Conservation (phyloP, 2,797 vertebrate species). For the Acestrorhynchus altus region DNA sequence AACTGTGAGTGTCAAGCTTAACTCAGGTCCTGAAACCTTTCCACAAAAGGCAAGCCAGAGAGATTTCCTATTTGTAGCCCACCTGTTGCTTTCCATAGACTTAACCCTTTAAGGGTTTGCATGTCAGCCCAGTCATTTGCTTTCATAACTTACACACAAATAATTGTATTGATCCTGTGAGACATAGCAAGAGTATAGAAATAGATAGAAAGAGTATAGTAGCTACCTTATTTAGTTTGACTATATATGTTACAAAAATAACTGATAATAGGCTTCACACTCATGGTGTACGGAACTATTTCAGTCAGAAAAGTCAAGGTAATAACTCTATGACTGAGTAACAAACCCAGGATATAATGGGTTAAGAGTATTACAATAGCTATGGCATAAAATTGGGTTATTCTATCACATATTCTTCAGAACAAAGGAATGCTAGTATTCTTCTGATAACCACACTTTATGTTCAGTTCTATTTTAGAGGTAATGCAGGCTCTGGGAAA, state of each 20-base stretch:
- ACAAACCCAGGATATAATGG: neutral
- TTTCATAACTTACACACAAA: neutral
- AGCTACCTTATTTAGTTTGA: too few species aligned
- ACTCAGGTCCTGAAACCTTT: neutral
- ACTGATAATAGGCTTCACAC: too few species aligned
- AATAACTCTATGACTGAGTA: neutral
- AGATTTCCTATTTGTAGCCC: neutral
- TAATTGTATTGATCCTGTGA: too few species aligned
- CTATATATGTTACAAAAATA: too few species aligned
- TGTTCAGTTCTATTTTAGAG: neutral
- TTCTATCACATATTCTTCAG: neutral
- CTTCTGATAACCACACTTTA: constrained; percentile 6
- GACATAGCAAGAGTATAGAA: too few species aligned
- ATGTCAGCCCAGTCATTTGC: neutral
- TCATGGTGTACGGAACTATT: too few species aligned
- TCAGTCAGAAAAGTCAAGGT: too few species aligned
- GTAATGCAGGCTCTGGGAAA: constrained; percentile 20
- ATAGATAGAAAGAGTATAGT: too few species aligned
- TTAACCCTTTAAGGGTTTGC: neutral
- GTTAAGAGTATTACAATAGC: neutral
- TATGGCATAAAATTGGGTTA: neutral
- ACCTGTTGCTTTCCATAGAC: neutral
- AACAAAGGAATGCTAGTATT: neutral
- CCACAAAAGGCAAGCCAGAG: neutral
- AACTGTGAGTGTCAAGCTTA: constrained; percentile 56